A percentile compares a stretch with the other conserved stretches of the same genome.
Evolutionary conservation across 1,140 invertebrate species (phyloP).

Genomic region (Thaumetopoea pityocampa): DNA sequence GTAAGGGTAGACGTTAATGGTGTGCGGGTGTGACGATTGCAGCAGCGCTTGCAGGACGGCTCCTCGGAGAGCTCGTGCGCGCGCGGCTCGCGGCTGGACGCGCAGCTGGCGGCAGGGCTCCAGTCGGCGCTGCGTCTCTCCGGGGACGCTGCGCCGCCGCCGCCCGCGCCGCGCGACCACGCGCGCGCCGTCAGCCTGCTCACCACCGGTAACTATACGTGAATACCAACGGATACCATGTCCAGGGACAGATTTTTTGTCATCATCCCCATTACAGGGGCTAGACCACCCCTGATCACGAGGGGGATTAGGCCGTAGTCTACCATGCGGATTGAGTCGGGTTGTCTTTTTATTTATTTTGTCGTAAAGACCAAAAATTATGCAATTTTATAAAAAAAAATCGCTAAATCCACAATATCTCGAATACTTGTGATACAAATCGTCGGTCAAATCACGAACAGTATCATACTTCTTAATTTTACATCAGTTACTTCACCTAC

Average conservation of each 20-base stretch:
- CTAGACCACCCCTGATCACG: no score
- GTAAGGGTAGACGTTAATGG: neutral
- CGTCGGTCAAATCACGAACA: no score
- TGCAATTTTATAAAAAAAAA: no score
- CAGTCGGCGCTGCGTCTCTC: slow-evolving; percentile 31
- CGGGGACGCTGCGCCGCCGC: slow-evolving; percentile 25
- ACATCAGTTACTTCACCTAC: no score
- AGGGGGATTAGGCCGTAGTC: no score
- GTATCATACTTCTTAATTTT: no score
- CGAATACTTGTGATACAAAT: no score
- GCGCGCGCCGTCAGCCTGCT: slow-evolving; percentile 45
- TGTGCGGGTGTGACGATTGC: neutral
- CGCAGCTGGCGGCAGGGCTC: slow-evolving; percentile 28
- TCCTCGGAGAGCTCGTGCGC: slow-evolving; percentile 8
- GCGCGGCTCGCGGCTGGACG: slow-evolving; percentile 13
- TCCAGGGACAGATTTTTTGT: neutral
- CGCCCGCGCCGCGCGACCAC: slow-evolving; percentile 27
- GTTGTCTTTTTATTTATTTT: no score
- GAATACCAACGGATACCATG: neutral
- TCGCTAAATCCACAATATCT: no score
- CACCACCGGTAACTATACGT: slow-evolving; percentile 33
- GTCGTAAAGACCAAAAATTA: no score
- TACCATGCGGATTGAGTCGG: no score
- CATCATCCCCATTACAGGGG: no score
- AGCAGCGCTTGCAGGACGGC: slow-evolving; percentile 1